A percentile compares a stretch with the other conserved stretches of the same genome.
These are phyloP conservation scores for Electrona antarctica DNA, from an alignment of 2,113 vertebrate species.

Conservation along the genomic window DNA sequence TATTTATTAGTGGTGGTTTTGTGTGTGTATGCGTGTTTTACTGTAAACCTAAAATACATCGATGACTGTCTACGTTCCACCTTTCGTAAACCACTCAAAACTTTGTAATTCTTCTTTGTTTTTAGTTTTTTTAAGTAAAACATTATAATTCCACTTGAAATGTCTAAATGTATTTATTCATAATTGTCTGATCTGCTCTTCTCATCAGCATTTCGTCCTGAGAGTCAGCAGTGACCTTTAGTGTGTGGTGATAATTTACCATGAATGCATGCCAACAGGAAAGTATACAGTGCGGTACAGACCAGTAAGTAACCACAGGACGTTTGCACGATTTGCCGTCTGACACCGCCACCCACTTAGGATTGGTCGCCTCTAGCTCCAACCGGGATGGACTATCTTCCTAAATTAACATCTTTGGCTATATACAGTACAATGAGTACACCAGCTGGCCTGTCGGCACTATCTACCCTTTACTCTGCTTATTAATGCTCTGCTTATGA, in stretches of 20 bases:
- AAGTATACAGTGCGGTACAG: conserved; percentile 19
- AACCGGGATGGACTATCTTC: too few relatives aligned
- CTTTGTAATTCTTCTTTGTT: conserved; percentile 36
- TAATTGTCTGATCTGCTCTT: neutral
- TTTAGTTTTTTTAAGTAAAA: conserved; percentile 18
- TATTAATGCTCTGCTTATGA: conserved; percentile 4
- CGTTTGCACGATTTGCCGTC: neutral
- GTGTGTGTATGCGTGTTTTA: conserved; percentile 20
- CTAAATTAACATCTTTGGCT: too few relatives aligned
- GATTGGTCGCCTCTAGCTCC: neutral
- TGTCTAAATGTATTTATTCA: neutral
- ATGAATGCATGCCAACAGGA: conserved; percentile 9
- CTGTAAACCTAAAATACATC: conserved; percentile 12
- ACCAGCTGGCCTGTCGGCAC: neutral
- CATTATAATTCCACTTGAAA: conserved; percentile 16
- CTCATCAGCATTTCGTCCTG: neutral
- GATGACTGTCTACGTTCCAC: conserved; percentile 12
- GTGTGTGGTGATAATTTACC: neutral
- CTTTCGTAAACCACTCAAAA: conserved; percentile 42
- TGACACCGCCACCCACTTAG: neutral
- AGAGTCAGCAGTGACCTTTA: neutral
- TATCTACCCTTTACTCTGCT: neutral
- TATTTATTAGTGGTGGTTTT: conserved; percentile 70
- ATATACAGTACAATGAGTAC: neutral
- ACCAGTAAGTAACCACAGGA: neutral